Evolutionary conservation across 92 coral and sea anemone species (phyloP), one percentile per base, ranked within the genome.

Genomic region (Muricea muricata): DNA sequence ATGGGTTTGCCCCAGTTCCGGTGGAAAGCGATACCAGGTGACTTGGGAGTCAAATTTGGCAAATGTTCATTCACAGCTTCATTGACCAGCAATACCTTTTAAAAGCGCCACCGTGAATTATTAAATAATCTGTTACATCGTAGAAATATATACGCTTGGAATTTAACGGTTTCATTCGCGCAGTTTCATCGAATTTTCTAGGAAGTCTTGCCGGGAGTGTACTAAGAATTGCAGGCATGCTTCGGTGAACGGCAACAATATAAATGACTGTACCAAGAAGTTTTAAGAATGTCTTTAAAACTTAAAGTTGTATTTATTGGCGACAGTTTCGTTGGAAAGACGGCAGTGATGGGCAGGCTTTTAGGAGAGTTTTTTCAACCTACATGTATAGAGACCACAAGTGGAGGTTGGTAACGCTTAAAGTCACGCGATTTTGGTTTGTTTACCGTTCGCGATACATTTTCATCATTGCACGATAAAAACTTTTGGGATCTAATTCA

Each of bases 321-420:
- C 73, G 97, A 96, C 77, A 88, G 97, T 82, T 93, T 91, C 2
- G 99, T 96, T 61, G 99, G 99, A 17, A 96, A 96, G 84, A 91
- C 99, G 25, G 78, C 96, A 1, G 92, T 96, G 25, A 66, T 91
- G 10, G 78, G 93, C 7, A 52, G 87, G 18, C 74, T 88, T 69
- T 45, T 39, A n/a, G 97, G 99, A 60, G 98, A 92, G 74, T 69
- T 80, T 25, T 96, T 90, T 33, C 91, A 88, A 37, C 80, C 92
- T 0, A 42, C 68, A 12, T 96, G 90, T 56, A 77, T 93, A 5
- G n/a, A 17, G 30, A 76, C 81, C 0, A 52, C 66, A 0, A 10
- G 47, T 21, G 76, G 76, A 70, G 50, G 76, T 70, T 26, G 13
- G 76, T 34, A 18, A 35, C 0, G 7, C 6, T 24, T 18, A n/a